These are phyloP conservation scores for Melanotaenia maccullochi DNA, from an alignment of 2,797 vertebrate species.

Conservation along the genomic window DNA sequence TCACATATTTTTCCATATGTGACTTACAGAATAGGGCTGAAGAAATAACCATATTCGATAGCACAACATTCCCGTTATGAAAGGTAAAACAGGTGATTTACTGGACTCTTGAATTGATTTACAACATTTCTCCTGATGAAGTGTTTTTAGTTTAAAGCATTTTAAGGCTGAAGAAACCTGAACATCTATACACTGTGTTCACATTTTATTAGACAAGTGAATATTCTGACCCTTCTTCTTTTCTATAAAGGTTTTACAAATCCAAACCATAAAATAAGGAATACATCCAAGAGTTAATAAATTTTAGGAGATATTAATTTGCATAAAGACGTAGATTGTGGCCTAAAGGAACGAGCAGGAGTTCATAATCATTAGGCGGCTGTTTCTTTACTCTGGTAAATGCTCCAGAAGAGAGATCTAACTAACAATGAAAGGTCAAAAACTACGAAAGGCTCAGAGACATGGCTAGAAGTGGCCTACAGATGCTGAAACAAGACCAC, in stretches of 20 bases:
- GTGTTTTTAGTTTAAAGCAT: neutral
- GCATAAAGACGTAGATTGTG: neutral
- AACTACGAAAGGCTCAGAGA: neutral
- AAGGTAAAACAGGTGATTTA: neutral
- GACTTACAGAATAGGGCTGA: slow-evolving; percentile 59
- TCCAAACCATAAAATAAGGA: neutral
- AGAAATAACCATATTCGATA: slow-evolving; percentile 48
- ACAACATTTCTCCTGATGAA: neutral
- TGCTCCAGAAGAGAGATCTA: neutral
- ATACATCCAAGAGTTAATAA: neutral
- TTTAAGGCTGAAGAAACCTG: neutral
- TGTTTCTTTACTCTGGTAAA: too few relatives aligned
- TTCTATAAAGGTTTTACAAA: neutral
- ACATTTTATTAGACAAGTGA: neutral
- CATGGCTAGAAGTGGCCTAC: neutral
- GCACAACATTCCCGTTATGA: slow-evolving; percentile 8
- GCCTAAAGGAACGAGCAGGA: neutral
- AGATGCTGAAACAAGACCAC: too few relatives aligned
- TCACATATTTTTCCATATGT: slow-evolving; percentile 64
- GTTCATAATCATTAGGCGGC: neutral
- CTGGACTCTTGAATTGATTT: neutral
- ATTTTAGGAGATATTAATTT: neutral
- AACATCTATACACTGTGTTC: neutral
- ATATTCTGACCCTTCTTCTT: neutral
- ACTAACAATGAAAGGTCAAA: neutral